Base-by-base conservation (phyloP, 2,888 invertebrate genomes). In the Dioctria linearis region DNA sequence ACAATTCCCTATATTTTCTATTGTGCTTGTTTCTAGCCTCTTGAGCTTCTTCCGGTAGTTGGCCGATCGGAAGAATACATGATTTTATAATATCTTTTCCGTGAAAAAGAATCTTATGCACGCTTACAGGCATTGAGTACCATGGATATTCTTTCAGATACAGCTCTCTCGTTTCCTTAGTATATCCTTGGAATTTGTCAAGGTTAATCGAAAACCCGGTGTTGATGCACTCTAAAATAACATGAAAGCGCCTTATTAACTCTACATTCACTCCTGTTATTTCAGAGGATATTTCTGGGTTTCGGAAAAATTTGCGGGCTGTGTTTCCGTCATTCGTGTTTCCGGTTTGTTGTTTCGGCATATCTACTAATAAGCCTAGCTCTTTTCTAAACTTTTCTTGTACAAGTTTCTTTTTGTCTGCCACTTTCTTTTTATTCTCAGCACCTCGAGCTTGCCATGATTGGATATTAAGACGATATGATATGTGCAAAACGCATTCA, bases 91-190 rank as follows among this genome's bases (percentile, higher is more conserved):
- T 80, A 13, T 51, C 42, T 42, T 63, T 61, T 39, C 65, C 75
- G 42, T 80, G 80, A 81, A 81, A 80, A 65, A 80, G 80, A 80
- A 80, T 83, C 79, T 82, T 82, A 82, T 83, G 69, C 8, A 37
- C 13, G 71, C 49, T 51, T 8, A 46, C 49, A 37, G 49, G 9
- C 49, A 71, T 71, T 13, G 71, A 11, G 49, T 75, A 40, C 46
- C 13, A n/a, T n/a, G n/a, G 5, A 25, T 57, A 57, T 5, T 57
- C n/a, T n/a, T 57, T 11, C 5, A 57, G n/a, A 11, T 57, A 61
- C 61, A 61, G 13, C 13, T n/a, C 61, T 13, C 13, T 61, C 3
- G 61, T 61, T 4, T 25, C 61, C 13, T 61, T 25, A 3, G 61
- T 25, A 6, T 13, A 61, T 61, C 13, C 61, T 3, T 61, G 8